Percentiles rank a stretch among this genome's conserved stretches.
phyloP scores from a whole-genome alignment of 2,797 vertebrate genomes.

The Uromys caudimaculatus region DNA sequence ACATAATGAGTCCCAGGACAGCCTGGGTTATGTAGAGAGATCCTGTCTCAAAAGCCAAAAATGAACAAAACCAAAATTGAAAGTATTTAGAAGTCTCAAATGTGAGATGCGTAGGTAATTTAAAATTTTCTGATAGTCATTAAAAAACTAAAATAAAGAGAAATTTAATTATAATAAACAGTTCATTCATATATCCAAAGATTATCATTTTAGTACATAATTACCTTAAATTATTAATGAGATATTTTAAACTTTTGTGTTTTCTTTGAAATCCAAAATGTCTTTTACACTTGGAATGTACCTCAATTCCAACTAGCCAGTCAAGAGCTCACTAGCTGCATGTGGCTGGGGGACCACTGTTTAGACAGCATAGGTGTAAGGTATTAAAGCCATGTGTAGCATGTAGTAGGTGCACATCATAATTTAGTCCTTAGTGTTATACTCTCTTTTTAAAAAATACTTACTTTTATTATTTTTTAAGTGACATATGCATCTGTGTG shows the following conservation, averaged over 20 bases:
- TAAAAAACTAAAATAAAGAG: slow-evolving; percentile 28
- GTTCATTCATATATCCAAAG: background rate
- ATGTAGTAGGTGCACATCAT: background rate
- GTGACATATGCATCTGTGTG: background rate
- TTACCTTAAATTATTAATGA: slow-evolving; percentile 33
- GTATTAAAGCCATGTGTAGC: background rate
- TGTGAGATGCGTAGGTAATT: background rate
- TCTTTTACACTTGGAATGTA: background rate
- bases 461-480: background rate
- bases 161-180: slow-evolving; percentile 51
- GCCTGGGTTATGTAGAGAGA: background rate
- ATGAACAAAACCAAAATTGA: background rate
- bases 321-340: background rate
- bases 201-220: slow-evolving; percentile 17
- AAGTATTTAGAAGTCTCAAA: slow-evolving; percentile 45
- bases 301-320: background rate
- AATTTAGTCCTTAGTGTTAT: slow-evolving; percentile 34
- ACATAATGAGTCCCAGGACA: background rate
- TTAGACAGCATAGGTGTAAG: background rate
- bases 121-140: slow-evolving; percentile 25
- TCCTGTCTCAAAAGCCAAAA: background rate
- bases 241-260: slow-evolving; percentile 8
- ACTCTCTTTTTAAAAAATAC: background rate
- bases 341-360: background rate
- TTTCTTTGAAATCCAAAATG: background rate